These are phyloP conservation scores for Morphnarchus princeps DNA, from an alignment of 2,113 vertebrate species.

Conservation along the genomic window DNA sequence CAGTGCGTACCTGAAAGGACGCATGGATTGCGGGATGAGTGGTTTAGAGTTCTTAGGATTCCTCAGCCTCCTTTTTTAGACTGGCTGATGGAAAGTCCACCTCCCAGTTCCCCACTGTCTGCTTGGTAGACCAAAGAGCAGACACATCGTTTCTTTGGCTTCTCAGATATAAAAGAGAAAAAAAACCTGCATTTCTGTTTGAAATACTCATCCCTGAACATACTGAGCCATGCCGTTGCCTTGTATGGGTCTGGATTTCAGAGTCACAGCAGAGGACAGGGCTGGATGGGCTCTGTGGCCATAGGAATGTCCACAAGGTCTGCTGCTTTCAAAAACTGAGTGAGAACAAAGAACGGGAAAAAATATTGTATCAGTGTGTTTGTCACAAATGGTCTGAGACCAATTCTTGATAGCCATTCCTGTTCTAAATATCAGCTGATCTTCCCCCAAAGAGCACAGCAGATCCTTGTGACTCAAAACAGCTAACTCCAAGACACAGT, in stretches of 20 bases:
- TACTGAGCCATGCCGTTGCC: not conserved
- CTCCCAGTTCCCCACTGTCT: not conserved
- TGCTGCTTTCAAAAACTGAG: not conserved
- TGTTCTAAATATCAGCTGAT: not conserved
- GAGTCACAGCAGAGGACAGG: not conserved
- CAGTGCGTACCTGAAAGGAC: not conserved
- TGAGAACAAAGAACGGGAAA: not conserved
- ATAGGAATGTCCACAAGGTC: not conserved
- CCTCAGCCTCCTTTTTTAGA: not conserved
- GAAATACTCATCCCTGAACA: not conserved
- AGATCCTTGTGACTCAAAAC: not conserved
- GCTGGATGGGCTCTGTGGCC: not conserved
- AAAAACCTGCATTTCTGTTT: not conserved
- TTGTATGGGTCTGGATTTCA: not conserved
- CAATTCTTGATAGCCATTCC: not conserved
- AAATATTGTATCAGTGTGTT: not conserved
- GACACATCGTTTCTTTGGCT: not conserved
- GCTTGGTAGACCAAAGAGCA: not conserved
- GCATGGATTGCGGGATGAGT: not conserved
- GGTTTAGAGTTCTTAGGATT: not conserved
- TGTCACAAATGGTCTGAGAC: not conserved
- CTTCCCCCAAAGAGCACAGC: not conserved
- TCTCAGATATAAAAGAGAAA: not conserved
- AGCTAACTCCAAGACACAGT: not conserved
- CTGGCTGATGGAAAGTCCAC: not conserved